Conservation (phyloP, 64 coral and sea anemone species). For the Montipora foliosa region DNA sequence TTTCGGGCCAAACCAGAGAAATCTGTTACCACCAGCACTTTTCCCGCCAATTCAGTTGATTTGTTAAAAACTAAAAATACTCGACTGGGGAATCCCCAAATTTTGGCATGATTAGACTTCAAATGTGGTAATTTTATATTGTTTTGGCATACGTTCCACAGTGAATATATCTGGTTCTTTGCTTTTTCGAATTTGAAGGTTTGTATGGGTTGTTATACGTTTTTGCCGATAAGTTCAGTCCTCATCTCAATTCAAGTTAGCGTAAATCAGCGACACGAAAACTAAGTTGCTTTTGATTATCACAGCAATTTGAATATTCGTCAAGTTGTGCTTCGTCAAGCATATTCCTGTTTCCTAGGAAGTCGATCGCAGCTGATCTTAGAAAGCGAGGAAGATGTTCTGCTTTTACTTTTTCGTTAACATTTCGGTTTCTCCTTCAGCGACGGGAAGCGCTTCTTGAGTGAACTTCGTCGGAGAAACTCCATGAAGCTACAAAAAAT, state of each 20-base stretch:
- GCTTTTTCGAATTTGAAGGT: not conserved
- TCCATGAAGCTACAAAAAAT: slow-evolving; percentile 18
- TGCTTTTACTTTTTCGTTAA: not conserved
- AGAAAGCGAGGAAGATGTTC: slow-evolving; percentile 8
- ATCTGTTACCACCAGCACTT: too few species aligned
- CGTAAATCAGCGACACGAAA: not conserved
- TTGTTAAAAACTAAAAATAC: too few species aligned
- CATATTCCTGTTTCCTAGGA: not conserved
- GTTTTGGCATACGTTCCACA: too few species aligned
- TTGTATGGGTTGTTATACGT: not conserved
- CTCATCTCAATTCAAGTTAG: not conserved
- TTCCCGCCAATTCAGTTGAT: too few species aligned
- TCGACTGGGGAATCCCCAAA: too few species aligned
- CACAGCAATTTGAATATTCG: not conserved
- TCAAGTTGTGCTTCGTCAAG: slow-evolving; percentile 6
- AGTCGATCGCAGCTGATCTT: not conserved
- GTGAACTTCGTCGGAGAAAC: not conserved
- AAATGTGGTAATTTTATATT: too few species aligned
- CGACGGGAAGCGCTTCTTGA: not conserved
- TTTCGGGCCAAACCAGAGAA: too few species aligned
- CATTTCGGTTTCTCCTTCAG: slow-evolving; percentile 4
- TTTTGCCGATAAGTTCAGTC: not conserved
- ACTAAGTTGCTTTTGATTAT: not conserved
- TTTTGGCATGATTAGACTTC: too few species aligned
- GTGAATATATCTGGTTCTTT: too few species aligned